Evolutionary conservation across 2,113 vertebrate genomes (phyloP).

Genomic region (Leucopternis melanops): DNA sequence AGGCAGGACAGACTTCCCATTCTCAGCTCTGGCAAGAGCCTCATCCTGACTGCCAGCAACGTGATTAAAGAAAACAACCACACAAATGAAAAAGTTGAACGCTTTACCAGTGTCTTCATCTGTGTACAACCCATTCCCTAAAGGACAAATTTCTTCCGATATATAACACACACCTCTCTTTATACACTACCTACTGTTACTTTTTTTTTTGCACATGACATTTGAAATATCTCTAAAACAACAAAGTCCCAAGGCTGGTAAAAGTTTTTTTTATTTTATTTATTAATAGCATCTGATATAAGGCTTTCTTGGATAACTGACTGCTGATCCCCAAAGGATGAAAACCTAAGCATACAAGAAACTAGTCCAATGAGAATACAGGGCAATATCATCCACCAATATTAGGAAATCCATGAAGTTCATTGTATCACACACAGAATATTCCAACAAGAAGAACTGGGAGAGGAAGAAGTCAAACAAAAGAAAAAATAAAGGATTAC

Average conservation of each 20-base stretch:
- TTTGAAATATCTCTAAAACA: neutral
- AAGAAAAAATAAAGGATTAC: conserved; percentile 39
- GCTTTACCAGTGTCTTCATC: neutral
- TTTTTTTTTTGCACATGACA: neutral
- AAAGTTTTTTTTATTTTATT: neutral
- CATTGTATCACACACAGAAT: neutral
- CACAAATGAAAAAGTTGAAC: neutral
- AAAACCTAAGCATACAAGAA: neutral
- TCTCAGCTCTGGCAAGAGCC: neutral
- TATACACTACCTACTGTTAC: too few relatives aligned
- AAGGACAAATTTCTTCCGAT: neutral
- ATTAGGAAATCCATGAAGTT: neutral
- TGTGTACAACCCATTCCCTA: neutral
- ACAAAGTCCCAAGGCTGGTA: neutral
- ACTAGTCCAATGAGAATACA: neutral
- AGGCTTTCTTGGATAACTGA: neutral
- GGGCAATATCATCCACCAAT: neutral
- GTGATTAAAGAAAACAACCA: neutral
- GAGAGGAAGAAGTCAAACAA: neutral
- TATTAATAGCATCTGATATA: neutral
- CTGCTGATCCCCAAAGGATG: neutral
- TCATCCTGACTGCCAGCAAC: neutral
- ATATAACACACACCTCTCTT: neutral
- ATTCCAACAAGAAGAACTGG: neutral
- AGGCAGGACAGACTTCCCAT: neutral